phyloP scores from a whole-genome alignment of 2,113 vertebrate species.

The Ceyx margarethae region DNA sequence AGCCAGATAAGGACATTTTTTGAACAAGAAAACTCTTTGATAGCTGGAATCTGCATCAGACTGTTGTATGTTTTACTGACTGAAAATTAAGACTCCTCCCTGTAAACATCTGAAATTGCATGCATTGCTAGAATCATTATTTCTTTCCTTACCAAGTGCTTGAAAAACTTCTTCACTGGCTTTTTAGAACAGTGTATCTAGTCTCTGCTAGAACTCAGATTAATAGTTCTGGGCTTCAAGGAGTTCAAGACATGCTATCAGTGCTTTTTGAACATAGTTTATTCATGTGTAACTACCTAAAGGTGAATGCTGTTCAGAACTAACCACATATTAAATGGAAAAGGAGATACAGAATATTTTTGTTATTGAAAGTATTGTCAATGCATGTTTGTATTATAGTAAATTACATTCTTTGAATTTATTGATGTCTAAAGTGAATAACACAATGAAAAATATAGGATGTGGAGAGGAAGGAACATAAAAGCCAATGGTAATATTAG shows the following conservation, averaged over 20 bases:
- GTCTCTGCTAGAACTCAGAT: background rate
- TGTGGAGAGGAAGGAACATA: background rate
- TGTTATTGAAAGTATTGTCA: slow-evolving; percentile 44
- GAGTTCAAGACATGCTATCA: background rate
- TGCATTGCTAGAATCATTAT: background rate
- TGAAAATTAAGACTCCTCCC: background rate
- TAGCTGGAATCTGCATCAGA: background rate
- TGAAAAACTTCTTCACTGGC: background rate
- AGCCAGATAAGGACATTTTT: background rate
- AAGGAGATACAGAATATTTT: slow-evolving; percentile 30
- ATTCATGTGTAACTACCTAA: slow-evolving; percentile 34
- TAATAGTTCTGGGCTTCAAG: background rate
- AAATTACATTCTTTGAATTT: slow-evolving; percentile 45
- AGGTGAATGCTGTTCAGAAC: slow-evolving; percentile 59
- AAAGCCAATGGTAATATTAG: slow-evolving; percentile 4
- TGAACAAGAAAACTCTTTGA: background rate
- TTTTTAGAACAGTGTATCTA: background rate
- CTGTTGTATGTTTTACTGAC: background rate
- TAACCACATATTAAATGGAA: background rate
- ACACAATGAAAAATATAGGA: slow-evolving; percentile 32
- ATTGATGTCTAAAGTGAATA: slow-evolving; percentile 69
- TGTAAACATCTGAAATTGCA: background rate
- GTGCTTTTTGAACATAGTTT: slow-evolving; percentile 5
- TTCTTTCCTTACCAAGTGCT: background rate
- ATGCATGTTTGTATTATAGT: slow-evolving; percentile 63